These are phyloP conservation scores for Lepilemur ruficaudatus DNA, from an alignment of 2,797 vertebrate species.

Conservation along the genomic window DNA sequence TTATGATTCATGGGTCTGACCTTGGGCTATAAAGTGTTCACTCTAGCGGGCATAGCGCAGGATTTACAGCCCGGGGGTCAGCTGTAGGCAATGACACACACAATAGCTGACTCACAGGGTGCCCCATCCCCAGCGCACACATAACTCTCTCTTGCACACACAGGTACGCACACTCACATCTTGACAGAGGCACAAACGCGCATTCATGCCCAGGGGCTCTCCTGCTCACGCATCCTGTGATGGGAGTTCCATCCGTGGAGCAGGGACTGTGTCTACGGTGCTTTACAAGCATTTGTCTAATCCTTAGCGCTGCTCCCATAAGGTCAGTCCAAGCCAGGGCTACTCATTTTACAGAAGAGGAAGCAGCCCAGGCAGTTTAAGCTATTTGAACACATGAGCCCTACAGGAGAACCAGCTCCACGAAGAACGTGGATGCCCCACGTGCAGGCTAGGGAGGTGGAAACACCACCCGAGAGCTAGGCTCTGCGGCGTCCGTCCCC, in stretches of 20 bases:
- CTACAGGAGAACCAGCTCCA: not conserved
- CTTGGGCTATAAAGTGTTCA: slow-evolving; percentile 90
- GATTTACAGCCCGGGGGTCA: slow-evolving; percentile 88
- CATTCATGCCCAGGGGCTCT: not conserved
- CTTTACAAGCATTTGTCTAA: slow-evolving; percentile 46
- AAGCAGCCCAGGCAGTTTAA: not conserved
- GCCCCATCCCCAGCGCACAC: slow-evolving; percentile 66
- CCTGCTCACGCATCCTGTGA: not conserved
- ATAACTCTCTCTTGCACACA: slow-evolving; percentile 61
- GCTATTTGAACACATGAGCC: not conserved
- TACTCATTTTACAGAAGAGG: slow-evolving; percentile 26
- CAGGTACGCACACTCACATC: slow-evolving; percentile 36
- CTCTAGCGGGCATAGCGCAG: slow-evolving; percentile 84
- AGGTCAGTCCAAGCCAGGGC: not conserved
- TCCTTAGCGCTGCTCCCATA: not conserved
- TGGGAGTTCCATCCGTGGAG: not conserved
- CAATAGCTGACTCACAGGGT: slow-evolving; percentile 72
- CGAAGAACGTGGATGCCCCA: not conserved
- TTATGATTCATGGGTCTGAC: slow-evolving; percentile 90
- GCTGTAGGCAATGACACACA: slow-evolving; percentile 72
- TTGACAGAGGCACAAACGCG: not conserved
- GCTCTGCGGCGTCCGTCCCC: too few species aligned
- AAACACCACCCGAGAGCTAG: not conserved
- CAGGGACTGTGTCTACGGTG: not conserved
- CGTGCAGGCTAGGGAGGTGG: not conserved